These are phyloP conservation scores for Trachelipus rathkii DNA, from an alignment of 1,140 invertebrate genomes.

Conservation along the genomic window DNA sequence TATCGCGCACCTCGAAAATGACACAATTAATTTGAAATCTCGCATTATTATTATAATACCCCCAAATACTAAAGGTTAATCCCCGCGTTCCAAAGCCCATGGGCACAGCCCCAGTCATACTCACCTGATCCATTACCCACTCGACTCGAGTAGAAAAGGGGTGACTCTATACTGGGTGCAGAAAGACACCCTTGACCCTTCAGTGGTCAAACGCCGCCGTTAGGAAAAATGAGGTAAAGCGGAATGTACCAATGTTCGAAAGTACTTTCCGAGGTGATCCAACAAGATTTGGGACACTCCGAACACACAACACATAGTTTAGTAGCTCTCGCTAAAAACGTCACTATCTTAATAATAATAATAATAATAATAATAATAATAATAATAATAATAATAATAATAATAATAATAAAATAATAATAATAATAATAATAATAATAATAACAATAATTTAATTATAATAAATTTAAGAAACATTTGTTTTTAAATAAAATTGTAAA, in stretches of 20 bases:
- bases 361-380: constrained; percentile 35
- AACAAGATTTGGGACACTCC: constrained; percentile 35
- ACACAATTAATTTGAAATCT: no score
- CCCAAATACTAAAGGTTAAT: no score
- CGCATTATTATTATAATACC: no score
- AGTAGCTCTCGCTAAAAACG: constrained; percentile 69
- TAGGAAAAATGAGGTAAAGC: constrained; percentile 46
- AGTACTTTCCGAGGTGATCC: constrained; percentile 42
- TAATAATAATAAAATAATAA: no score
- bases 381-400: not conserved
- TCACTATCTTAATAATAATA: constrained; percentile 60
- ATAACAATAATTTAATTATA: no score
- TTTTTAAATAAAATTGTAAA: no score
- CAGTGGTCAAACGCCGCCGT: constrained; percentile 38
- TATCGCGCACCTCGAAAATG: no score
- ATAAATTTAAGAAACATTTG: no score
- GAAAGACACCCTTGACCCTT: constrained; percentile 34
- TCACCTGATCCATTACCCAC: constrained; percentile 27
- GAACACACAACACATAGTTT: constrained; percentile 55
- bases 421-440: no score
- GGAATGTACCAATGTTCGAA: constrained; percentile 40
- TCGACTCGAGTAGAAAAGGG: constrained; percentile 27
- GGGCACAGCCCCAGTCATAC: not conserved
- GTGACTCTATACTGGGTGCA: constrained; percentile 34
- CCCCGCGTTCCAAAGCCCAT: no score